Percentiles rank a stretch among this genome's conserved stretches.
These are phyloP conservation scores for Stylophora pistillata DNA, from an alignment of 64 coral and sea anemone species.

Conservation along the genomic window DNA sequence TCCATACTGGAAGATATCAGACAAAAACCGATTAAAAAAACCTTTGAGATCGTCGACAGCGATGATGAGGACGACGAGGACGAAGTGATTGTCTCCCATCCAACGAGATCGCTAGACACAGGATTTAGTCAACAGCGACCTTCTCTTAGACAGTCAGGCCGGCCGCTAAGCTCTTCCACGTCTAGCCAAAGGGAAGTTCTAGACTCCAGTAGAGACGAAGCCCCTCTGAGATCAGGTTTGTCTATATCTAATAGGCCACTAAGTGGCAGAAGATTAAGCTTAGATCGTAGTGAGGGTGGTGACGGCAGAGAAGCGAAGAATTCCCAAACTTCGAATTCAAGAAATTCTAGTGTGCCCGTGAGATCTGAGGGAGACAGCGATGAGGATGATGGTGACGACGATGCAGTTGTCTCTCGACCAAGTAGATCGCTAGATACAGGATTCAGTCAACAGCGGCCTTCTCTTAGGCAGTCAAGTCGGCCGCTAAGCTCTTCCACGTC, in stretches of 20 bases:
- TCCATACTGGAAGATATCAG: neutral
- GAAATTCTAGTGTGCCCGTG: too few species aligned
- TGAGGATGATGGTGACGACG: neutral
- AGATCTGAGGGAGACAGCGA: too few species aligned
- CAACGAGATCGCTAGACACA: slow-evolving; percentile 25
- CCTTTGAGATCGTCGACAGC: slow-evolving; percentile 31
- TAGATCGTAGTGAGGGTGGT: too few species aligned
- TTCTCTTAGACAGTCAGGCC: neutral
- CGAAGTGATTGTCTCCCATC: neutral
- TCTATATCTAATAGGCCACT: neutral
- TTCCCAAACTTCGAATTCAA: too few species aligned
- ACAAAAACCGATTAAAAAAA: neutral
- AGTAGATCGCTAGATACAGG: slow-evolving; percentile 31
- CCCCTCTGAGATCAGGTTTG: neutral
- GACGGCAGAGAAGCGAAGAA: too few species aligned
- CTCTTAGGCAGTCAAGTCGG: neutral
- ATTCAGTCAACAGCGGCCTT: slow-evolving; percentile 2
- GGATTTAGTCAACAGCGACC: slow-evolving; percentile 11
- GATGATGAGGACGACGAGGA: slow-evolving; percentile 25
- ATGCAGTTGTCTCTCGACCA: neutral
- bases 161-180: neutral
- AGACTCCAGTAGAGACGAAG: neutral
- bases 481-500: neutral
- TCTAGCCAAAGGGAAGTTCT: neutral
- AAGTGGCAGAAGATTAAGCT: neutral